Percentiles rank a stretch among this genome's conserved stretches.
Evolutionary conservation across 2,888 invertebrate species (phyloP).

Genomic region (Patella ulyssiponensis): DNA sequence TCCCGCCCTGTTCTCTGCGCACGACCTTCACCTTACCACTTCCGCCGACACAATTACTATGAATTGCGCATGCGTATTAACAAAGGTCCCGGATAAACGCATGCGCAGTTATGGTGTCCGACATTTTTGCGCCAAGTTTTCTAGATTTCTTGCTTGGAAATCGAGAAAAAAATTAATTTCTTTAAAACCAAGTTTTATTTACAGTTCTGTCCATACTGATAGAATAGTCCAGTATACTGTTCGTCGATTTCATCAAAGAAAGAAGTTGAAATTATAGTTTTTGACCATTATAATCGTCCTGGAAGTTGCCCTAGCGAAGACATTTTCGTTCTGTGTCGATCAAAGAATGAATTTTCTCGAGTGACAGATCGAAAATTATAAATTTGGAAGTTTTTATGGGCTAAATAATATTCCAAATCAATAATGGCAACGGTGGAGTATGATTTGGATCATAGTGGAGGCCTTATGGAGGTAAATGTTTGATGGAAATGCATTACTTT

Average conservation of each 20-base stretch:
- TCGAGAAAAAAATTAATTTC: neutral
- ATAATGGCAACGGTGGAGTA: conserved; percentile 80
- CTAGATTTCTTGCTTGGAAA: conserved; percentile 21
- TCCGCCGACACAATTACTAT: conserved; percentile 20
- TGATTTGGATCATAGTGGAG: conserved; percentile 84
- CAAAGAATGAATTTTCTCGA: conserved; percentile 2
- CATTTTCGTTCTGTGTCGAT: neutral
- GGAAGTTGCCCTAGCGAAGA: neutral
- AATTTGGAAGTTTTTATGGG: neutral
- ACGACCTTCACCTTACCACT: conserved; percentile 30
- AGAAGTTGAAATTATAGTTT: neutral
- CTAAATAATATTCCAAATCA: neutral
- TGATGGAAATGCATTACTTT: too few species aligned
- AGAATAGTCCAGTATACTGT: neutral
- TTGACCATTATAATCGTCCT: neutral
- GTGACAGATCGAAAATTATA: neutral
- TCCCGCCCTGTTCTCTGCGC: neutral
- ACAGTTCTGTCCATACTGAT: neutral
- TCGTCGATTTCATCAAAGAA: neutral
- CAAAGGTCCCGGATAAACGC: conserved; percentile 54
- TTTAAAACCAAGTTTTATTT: neutral
- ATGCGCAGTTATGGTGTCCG: conserved; percentile 61
- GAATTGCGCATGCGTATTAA: conserved; percentile 46
- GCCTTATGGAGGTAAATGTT: conserved; percentile 86
- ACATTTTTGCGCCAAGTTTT: conserved; percentile 70